Evolutionary conservation across 1,140 invertebrate species (phyloP).

Genomic region (Heterodera carotae): DNA sequence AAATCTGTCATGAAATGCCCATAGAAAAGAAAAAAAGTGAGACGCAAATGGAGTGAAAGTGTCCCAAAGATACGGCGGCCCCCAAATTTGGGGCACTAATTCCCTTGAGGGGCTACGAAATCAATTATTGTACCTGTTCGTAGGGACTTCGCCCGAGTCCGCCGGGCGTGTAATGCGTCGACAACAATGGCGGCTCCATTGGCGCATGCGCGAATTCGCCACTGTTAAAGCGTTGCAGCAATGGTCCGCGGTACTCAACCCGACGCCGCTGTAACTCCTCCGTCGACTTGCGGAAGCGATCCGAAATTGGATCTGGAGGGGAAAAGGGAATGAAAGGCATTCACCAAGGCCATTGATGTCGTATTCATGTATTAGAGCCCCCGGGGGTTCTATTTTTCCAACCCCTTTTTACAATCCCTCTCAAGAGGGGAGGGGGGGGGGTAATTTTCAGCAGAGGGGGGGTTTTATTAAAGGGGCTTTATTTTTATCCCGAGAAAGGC

Average conservation of each 20-base stretch:
- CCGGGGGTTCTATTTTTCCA: no score
- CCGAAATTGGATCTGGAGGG: conserved; percentile 47
- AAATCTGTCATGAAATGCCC: no score
- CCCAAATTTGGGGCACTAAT: not conserved
- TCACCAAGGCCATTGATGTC: not conserved
- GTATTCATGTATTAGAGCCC: no score
- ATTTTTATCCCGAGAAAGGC: no score
- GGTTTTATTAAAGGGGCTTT: no score
- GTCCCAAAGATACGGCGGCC: not conserved
- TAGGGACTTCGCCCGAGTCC: conserved; percentile 55
- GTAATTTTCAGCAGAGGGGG: no score
- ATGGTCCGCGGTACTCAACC: conserved; percentile 60
- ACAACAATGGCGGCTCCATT: conserved; percentile 20
- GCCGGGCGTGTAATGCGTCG: conserved; percentile 40
- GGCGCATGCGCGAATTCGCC: conserved; percentile 52
- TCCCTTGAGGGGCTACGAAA: conserved; percentile 9
- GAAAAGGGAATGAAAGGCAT: conserved; percentile 5
- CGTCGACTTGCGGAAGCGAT: conserved; percentile 56
- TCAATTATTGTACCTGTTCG: conserved; percentile 61
- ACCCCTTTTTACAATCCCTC: no score
- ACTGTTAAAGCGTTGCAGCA: conserved; percentile 61
- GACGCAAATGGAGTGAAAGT: not conserved
- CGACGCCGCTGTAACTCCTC: conserved; percentile 52
- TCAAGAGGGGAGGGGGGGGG: no score
- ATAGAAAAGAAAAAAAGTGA: no score